These are phyloP conservation scores for Phalacrocorax brasilianus DNA, from an alignment of 2,113 vertebrate genomes.

Conservation along the genomic window DNA sequence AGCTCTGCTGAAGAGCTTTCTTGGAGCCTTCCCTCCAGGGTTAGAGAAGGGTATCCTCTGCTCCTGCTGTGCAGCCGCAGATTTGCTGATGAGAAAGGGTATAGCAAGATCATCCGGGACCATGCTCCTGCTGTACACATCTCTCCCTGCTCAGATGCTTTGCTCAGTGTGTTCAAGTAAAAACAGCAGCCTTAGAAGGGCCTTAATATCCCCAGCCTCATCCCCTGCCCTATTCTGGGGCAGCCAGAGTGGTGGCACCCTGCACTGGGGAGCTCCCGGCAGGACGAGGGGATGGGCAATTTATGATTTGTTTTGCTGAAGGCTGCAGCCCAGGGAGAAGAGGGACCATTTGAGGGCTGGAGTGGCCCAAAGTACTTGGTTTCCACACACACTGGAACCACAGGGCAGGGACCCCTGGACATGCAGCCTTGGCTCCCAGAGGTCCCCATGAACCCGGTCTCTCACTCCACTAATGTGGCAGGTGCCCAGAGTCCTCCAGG, in stretches of 20 bases:
- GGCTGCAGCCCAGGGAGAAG: neutral
- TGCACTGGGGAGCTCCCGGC: neutral
- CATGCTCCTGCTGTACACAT: fast-evolving
- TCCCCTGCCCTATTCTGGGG: neutral
- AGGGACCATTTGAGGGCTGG: neutral
- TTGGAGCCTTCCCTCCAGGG: neutral
- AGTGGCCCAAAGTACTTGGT: neutral
- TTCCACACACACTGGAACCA: neutral
- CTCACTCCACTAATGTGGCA: too few species aligned
- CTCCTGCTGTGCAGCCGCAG: neutral
- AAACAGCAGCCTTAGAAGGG: neutral
- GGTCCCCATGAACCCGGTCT: neutral
- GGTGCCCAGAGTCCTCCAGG: neutral
- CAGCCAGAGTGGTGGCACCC: neutral
- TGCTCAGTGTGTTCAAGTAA: neutral
- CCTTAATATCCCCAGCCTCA: neutral
- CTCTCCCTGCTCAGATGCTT: neutral
- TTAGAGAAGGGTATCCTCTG: neutral
- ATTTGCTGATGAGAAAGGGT: neutral
- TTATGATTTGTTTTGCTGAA: neutral
- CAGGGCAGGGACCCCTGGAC: neutral
- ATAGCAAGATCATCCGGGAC: neutral
- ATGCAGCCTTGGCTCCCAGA: neutral
- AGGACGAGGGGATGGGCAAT: neutral
- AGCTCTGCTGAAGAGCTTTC: neutral